Base-by-base conservation (phyloP, 2,797 vertebrate species). In the Myioborus miniatus region DNA sequence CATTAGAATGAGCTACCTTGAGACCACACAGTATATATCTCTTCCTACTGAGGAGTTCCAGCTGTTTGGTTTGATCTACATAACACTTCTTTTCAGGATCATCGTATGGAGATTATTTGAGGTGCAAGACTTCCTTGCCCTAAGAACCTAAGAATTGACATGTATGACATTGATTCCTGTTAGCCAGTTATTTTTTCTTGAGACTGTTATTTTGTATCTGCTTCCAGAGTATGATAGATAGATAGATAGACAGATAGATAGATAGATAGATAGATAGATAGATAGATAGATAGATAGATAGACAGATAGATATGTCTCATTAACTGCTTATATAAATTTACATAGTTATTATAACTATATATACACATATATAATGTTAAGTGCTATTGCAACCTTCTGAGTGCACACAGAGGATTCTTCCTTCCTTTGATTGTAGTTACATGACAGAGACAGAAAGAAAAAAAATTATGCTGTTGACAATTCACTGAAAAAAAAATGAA, bases 191-290 rank as follows among this genome's bases (percentile, higher is more conserved):
- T 37, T 92, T 96, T 96, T 81, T 93, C 81, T 96, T 95, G 72
- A 95, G 70, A 82, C 58, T 93, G 37, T 86, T 90, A 67, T 81
- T 96, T 96, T 97, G 84, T 47, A 74, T 97, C 56, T 91, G 84
- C 63, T 96, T 95, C 89, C 82, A 64, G 55, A 59, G 27, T 27
- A 52, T 70, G 41, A n/a, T 59, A 21, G 15, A 44, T 71, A 15
- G 8, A 53, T 30, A 11, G 29, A 52, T 30, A 8, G 47, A 29
- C 62, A 16, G 15, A 43, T 68, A 11, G 49, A 50, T 50, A 16
- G 8, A 53, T 30, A 11, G 29, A 52, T 30, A 8, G 47, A 29
- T 65, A 16, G 15, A 43, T 68, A 11, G 49, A 50, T 50, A 16
- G 15, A 50, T 50, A 10, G 49, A 50, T 29, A 6, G 49, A 50